Evolutionary conservation across 2,797 vertebrate species (phyloP).

Genomic region (Moxostoma hubbsi): DNA sequence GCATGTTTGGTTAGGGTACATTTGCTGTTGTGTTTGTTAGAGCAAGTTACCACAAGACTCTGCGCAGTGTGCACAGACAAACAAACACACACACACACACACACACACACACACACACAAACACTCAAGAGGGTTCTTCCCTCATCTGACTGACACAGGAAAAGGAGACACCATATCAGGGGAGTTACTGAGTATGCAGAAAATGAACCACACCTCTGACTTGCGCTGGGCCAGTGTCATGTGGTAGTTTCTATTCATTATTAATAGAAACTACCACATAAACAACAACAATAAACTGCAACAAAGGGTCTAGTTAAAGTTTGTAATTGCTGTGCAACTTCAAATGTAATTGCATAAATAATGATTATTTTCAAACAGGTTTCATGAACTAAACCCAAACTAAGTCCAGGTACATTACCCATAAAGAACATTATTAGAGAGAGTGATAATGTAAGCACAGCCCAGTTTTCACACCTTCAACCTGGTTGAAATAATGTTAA

Average conservation of each 20-base stretch:
- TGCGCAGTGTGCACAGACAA: slow-evolving; percentile 22
- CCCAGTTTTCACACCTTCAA: slow-evolving; percentile 3
- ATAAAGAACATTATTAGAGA: not conserved
- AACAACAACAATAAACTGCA: not conserved
- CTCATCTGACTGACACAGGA: slow-evolving; percentile 52
- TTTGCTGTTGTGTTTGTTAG: slow-evolving; percentile 39
- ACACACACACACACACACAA: slow-evolving; percentile 48
- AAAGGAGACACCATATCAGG: slow-evolving; percentile 57
- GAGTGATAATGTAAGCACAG: not conserved
- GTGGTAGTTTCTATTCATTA: no score
- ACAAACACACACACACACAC: slow-evolving; percentile 20
- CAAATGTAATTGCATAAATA: no score
- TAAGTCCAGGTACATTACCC: slow-evolving; percentile 38
- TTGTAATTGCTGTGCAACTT: no score
- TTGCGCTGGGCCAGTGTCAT: not conserved
- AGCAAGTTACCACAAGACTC: slow-evolving; percentile 55
- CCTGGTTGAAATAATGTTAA: slow-evolving; percentile 14
- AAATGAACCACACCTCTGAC: slow-evolving; percentile 22
- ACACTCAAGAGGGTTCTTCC: slow-evolving; percentile 60
- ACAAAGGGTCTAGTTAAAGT: not conserved
- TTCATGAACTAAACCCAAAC: no score
- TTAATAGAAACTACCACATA: not conserved
- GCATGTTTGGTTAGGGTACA: slow-evolving; percentile 32
- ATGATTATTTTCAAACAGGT: no score
- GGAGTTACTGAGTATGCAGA: slow-evolving; percentile 37